Evolutionary conservation across 1,140 invertebrate genomes (phyloP), one percentile per base, ranked within the genome.

Genomic region (Drosophila biarmipes): DNA sequence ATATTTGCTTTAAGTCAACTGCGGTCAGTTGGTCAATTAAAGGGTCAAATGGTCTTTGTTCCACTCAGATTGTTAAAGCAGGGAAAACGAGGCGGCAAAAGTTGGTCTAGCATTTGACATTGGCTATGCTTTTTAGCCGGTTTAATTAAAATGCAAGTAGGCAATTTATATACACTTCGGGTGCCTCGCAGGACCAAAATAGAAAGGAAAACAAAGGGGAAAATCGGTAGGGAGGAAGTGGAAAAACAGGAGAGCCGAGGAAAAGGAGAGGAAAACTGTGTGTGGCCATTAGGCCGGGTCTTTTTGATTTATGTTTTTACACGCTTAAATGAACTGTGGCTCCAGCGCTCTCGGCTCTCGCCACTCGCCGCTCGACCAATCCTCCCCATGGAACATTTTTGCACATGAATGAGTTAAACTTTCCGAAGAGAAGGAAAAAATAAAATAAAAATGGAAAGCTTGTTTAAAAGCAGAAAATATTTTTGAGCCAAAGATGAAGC

Each of bases 121-220:
- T 82, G 82, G 79, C 71, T 76, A 68, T 71, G 78, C 63, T 82
- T 86, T 89, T 79, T 87, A 84, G 84, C 74, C 79, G 79, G 78
- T 89, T 89, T 89, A 89, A 89, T 89, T 89, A 89, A 89, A 89
- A 89, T 89, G 79, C 84, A 89, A 89, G 84, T 89, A 89, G 84
- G 84, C 84, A 89, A 89, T 89, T 89, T 89, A 89, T 89, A 89
- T 89, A 89, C 84, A 89, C 84, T 89, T 57, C 71, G 75, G 87
- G 84, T 76, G 48, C 82, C 66, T 42, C 29, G 40, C 43, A 42
- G 64, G 29, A 40, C n/a, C 46, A 17, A 55, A 35, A 58, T 31
- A 29, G 42, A 38, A 31, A 17, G 37, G 56, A 37, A 64, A 61
- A 59, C 38, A 64, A 29, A 35, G 8, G 45, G 40, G 52, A 4